Evolutionary conservation across 2,113 vertebrate species (phyloP).

Genomic region (Cathartes aura): DNA sequence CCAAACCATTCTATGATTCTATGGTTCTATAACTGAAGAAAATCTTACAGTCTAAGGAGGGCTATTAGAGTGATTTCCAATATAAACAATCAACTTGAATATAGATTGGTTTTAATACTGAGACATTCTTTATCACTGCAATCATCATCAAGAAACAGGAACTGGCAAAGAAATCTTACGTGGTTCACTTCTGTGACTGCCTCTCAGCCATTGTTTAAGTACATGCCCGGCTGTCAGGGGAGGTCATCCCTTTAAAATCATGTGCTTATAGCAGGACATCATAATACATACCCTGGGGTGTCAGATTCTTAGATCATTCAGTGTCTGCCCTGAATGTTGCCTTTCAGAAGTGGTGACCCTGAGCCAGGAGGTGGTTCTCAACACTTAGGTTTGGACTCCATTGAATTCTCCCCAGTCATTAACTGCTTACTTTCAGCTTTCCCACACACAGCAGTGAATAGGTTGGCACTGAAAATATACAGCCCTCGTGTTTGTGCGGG

Average conservation of each 20-base stretch:
- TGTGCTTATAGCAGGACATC: neutral
- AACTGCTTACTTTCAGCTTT: neutral
- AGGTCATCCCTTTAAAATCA: neutral
- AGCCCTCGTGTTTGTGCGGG: fast-evolving
- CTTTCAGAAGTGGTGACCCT: neutral
- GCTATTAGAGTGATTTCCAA: neutral
- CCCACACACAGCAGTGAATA: neutral
- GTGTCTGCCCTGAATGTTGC: neutral
- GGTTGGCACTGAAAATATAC: neutral
- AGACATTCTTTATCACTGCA: neutral
- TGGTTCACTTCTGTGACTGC: neutral
- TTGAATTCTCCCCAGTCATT: neutral
- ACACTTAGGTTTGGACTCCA: neutral
- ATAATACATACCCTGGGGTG: neutral
- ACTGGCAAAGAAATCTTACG: neutral
- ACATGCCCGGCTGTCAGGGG: neutral
- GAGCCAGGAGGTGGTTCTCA: neutral
- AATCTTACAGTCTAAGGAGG: neutral
- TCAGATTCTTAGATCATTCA: neutral
- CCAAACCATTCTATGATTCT: too few species aligned
- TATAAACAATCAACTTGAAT: neutral
- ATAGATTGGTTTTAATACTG: neutral
- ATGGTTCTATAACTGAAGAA: neutral
- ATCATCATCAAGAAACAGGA: neutral
- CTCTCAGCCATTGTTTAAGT: neutral